phyloP scores from a whole-genome alignment of 2,797 vertebrate genomes.

The Cossypha heuglini region DNA sequence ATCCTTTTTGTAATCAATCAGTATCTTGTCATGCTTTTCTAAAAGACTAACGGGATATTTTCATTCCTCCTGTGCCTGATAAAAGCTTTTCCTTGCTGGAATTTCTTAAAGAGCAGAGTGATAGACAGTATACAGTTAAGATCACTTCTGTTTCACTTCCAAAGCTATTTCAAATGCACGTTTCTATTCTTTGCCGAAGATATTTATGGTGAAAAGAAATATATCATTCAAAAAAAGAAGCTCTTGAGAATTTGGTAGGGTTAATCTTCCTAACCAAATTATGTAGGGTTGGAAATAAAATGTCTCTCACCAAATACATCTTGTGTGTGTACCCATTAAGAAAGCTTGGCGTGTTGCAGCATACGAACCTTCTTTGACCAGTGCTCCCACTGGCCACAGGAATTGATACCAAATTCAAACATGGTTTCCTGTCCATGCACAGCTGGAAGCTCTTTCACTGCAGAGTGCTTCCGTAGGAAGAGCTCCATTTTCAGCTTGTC shows the following conservation, averaged over 20 bases:
- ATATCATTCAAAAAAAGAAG: not conserved
- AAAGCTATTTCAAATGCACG: not conserved
- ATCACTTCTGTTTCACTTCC: not conserved
- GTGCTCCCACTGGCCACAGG: conserved; percentile 81
- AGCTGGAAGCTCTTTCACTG: conserved; percentile 76
- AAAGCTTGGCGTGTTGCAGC: not conserved
- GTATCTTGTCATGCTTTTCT: not conserved
- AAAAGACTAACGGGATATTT: not conserved
- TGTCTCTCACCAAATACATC: not conserved
- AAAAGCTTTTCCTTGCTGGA: not conserved
- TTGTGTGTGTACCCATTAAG: not conserved
- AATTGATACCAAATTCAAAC: conserved; percentile 81
- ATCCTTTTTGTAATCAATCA: not conserved
- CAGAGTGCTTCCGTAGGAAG: conserved; percentile 73
- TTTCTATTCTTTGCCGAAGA: not conserved
- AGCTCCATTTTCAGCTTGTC: conserved; percentile 84
- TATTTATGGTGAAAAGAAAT: not conserved
- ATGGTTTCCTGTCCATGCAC: conserved; percentile 78
- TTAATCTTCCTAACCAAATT: not conserved
- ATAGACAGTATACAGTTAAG: not conserved
- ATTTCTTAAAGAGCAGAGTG: not conserved
- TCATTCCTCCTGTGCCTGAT: not conserved
- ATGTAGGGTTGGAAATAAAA: not conserved
- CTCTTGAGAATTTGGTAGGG: not conserved
- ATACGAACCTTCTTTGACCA: conserved; percentile 80